Base-by-base conservation (phyloP, 92 coral and sea anemone genomes). In the Scolanthus callimorphus region DNA sequence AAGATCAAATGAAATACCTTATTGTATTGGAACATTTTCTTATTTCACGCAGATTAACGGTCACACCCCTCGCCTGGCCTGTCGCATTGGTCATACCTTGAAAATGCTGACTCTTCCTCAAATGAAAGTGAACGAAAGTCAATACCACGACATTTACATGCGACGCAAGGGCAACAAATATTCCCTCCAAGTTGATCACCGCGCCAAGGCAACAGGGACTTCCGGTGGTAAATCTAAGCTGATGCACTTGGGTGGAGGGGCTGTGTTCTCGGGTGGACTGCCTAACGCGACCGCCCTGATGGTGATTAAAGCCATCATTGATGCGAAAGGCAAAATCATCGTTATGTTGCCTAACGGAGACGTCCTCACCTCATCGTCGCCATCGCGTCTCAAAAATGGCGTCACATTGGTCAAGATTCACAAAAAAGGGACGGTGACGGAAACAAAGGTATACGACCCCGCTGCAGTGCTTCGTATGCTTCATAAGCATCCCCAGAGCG, bases 81-180 rank as follows among this genome's bases (percentile, higher is more conserved):
- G 52, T 67, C 71, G 95, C 47, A 48, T 91, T 19, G 92, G 83
- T 9, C 86, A 85, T 39, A 67, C 81, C 12, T 79, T 85, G 77
- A 84, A 83, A 73, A 84, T 64, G n/a, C 67, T 91, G 21, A 25
- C 67, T 25, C 74, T 91, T 20, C 83, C 74, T 0, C 62, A 74
- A 3, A 58, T 70, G 3, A 86, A 94, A 43, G 60, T 94, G 1
- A 86, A 90, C 3, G 89, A 81, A 45, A 80, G 83, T 47, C 65
- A 64, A 50, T 61, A 80, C 55, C 99, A 94, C 72, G 78, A 82
- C 9, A 44, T 94, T 45, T 62, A 49, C n/a, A 70, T 85, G 21
- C 74, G 69, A 48, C 71, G 99, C 11, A 67, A 77, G 28, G 99
- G 99, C 11, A 82, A 89, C 51, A 25, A 50, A 11, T 96, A 90